Conservation (phyloP, 1,140 invertebrate genomes). For the Ooceraea biroi region DNA sequence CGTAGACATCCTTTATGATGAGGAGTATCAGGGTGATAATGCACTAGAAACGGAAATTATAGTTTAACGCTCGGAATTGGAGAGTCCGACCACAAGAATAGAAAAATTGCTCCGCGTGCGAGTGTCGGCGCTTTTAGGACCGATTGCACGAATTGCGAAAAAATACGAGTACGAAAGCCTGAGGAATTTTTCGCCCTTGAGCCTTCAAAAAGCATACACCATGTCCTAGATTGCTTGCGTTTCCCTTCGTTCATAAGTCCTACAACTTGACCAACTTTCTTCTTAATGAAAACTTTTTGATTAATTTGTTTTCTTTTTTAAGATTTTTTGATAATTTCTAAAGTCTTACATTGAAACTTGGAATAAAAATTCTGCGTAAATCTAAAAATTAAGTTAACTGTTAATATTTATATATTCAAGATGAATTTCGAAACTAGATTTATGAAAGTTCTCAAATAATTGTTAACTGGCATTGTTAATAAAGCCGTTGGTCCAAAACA, state of each 20-base stretch:
- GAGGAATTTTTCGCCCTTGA: no score
- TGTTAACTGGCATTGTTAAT: no score
- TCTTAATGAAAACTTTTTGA: no score
- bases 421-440: background rate
- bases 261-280: no score
- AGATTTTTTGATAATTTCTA: background rate
- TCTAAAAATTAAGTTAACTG: background rate
- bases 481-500: background rate
- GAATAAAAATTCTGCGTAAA: background rate
- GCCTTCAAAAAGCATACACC: no score
- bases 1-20: slow-evolving; percentile 93
- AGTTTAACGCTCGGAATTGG: slow-evolving; percentile 66
- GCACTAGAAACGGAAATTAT: slow-evolving; percentile 88
- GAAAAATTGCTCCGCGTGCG: slow-evolving; percentile 51
- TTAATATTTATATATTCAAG: no score
- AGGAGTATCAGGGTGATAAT: slow-evolving; percentile 95
- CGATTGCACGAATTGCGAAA: background rate
- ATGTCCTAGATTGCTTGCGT: no score
- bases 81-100: slow-evolving; percentile 44
- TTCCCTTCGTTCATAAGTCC: no score
- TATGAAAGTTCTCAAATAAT: no score
- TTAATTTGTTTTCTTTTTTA: background rate
- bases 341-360: background rate
- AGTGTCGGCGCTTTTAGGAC: slow-evolving; percentile 29
- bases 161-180: no score